Evolutionary conservation across 2,797 vertebrate species (phyloP).

Genomic region (Ambastaia sidthimunki): DNA sequence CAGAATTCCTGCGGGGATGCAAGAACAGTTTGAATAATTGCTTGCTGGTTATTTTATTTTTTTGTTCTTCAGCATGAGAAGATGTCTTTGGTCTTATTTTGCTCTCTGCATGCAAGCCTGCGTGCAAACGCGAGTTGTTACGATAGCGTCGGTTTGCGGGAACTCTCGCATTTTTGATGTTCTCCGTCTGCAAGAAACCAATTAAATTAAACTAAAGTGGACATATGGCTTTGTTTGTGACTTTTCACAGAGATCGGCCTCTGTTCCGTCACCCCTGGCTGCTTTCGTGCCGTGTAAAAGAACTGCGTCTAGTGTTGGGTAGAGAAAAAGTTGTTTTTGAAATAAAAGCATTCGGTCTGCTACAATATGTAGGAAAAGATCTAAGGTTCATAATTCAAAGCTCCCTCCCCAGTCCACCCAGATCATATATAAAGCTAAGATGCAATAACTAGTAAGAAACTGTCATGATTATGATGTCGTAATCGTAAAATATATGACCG

Average conservation of each 20-base stretch:
- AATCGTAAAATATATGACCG: neutral
- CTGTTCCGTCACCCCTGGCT: constrained; percentile 15
- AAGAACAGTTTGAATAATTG: constrained; percentile 24
- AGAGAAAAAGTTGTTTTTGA: neutral
- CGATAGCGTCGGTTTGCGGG: neutral
- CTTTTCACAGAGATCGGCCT: constrained; percentile 13
- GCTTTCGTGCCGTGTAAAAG: neutral
- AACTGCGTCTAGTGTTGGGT: neutral
- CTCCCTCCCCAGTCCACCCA: neutral
- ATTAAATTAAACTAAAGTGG: constrained; percentile 8
- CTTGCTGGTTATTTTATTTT: neutral
- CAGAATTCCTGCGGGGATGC: constrained; percentile 36
- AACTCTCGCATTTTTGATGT: neutral
- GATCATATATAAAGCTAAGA: neutral
- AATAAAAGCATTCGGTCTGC: too few species aligned
- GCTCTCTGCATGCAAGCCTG: neutral
- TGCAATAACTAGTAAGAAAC: neutral
- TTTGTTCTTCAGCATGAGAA: neutral
- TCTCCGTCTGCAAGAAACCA: neutral
- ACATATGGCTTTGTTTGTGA: neutral
- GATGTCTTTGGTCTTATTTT: neutral
- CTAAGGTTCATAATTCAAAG: neutral
- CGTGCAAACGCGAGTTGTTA: neutral
- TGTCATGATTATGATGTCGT: neutral
- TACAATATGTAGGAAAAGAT: neutral